Evolutionary conservation across 1,140 invertebrate species (phyloP), one percentile per base, ranked within the genome.

Genomic region (Drosophila jambulina): DNA sequence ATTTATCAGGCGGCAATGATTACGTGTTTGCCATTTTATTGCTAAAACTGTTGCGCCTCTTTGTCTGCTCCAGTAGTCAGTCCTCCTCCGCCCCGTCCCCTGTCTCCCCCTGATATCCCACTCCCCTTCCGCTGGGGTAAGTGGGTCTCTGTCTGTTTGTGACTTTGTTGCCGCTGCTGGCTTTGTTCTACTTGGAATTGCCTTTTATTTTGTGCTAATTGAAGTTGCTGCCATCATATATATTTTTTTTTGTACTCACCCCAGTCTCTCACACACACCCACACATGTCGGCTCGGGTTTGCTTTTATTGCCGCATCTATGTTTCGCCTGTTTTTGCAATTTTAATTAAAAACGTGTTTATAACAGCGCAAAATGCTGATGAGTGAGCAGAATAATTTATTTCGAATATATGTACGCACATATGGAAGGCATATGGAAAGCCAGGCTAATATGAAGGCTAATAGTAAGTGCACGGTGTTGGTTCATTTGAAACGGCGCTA

Each of bases 321-420:
- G 77, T 75, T 88, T 75, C 74, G 69, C 75, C 85, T 81, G 84
- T 82, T 90, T 90, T 85, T 90, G 85, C 85, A 81, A 90, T 90
- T 90, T 90, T 90, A 90, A 90, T 90, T 90, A 90, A 90, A 90
- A 90, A 90, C 85, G 85, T 90, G 85, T 90, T 90, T 90, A 90
- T 90, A 90, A 90, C 85, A 90, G 85, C 85, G 82, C 81, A 90
- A 85, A 90, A 77, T 90, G 70, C 64, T 90, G 81, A 90, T 90
- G 85, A 90, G 86, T 90, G 85, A 85, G 81, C 85, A 76, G 85
- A 90, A 90, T 90, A 85, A 90, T 85, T 90, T 90, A 90, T 90
- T 88, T 90, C 65, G 57, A 81, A 90, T 81, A 76, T 67, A 80
- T 36, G 15, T 36, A 2, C 25, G 59, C 25, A 21, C 48, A 57